A percentile compares a stretch with the other conserved stretches of the same genome.
phyloP scores from a whole-genome alignment of 2,888 invertebrate genomes.

The Aquatica leii region DNA sequence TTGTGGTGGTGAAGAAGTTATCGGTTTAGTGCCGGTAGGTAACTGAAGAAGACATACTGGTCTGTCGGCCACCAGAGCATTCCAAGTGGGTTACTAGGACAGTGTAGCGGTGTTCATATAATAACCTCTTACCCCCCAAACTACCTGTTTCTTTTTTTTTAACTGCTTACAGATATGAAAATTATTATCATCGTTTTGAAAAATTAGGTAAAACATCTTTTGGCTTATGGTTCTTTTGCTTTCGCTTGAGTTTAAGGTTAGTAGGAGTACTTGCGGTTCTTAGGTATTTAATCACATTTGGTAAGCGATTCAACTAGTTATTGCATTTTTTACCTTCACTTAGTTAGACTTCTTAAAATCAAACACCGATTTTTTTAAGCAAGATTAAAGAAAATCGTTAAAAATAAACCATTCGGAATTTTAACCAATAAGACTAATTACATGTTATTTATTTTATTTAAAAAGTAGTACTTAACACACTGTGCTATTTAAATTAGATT shows the following conservation, averaged over 20 bases:
- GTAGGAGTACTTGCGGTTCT: constrained; percentile 25
- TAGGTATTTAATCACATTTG: constrained; percentile 3
- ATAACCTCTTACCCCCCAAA: constrained; percentile 50
- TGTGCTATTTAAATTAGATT: too few relatives aligned
- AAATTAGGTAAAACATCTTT: constrained; percentile 30
- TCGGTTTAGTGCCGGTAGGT: constrained; percentile 52
- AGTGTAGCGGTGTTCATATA: constrained; percentile 58
- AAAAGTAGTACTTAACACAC: too few relatives aligned
- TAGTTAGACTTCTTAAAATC: too few relatives aligned
- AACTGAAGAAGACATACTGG: constrained; percentile 55
- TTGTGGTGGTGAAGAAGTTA: constrained; percentile 39
- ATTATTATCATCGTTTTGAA: constrained; percentile 30
- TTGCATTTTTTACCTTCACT: too few relatives aligned
- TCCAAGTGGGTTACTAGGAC: constrained; percentile 61
- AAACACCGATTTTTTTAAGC: too few relatives aligned
- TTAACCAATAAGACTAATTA: too few relatives aligned
- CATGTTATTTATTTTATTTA: too few relatives aligned
- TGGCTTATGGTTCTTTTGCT: constrained; percentile 33
- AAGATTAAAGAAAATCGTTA: too few relatives aligned
- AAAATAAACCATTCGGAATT: too few relatives aligned
- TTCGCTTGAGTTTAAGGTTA: constrained; percentile 37
- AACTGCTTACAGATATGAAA: constrained; percentile 33
- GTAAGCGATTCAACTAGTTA: not conserved
- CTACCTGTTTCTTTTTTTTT: constrained; percentile 41
- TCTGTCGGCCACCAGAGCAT: constrained; percentile 60